A percentile compares a stretch with the other conserved stretches of the same genome.
phyloP scores from a whole-genome alignment of 2,797 vertebrate species.

The Hybognathus amarus region DNA sequence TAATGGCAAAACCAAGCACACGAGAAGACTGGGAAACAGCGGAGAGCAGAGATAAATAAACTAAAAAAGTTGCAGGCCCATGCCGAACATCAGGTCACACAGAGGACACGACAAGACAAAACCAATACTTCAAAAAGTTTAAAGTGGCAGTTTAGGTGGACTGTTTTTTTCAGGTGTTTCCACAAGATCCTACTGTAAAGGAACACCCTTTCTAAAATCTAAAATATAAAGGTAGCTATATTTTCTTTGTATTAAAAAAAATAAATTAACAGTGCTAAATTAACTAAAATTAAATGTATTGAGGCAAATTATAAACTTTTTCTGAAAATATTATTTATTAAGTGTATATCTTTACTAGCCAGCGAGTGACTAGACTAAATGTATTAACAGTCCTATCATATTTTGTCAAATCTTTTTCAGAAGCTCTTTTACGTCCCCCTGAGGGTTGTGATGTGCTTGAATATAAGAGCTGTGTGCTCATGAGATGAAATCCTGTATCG shows the following conservation, averaged over 20 bases:
- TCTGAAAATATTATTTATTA: neutral
- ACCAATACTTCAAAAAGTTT: neutral
- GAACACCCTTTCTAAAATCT: too few species aligned
- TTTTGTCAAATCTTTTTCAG: neutral
- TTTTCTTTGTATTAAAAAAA: neutral
- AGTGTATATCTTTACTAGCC: neutral
- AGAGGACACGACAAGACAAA: slow-evolving; percentile 41
- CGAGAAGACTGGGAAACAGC: slow-evolving; percentile 26
- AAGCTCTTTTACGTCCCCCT: neutral
- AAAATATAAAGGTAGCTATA: neutral
- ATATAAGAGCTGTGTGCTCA: neutral
- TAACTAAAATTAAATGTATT: neutral
- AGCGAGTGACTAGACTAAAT: neutral
- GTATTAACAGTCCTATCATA: neutral
- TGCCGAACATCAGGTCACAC: slow-evolving; percentile 51
- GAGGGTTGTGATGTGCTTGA: neutral
- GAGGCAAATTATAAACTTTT: neutral
- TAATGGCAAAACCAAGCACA: slow-evolving; percentile 59
- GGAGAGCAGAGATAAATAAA: slow-evolving; percentile 55
- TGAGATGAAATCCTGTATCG: neutral
- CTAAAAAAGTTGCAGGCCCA: slow-evolving; percentile 54
- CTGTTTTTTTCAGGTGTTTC: neutral
- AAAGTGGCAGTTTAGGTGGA: neutral
- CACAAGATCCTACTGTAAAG: too few species aligned
- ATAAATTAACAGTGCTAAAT: neutral